A percentile compares a stretch with the other conserved stretches of the same genome.
Evolutionary conservation across 2,888 invertebrate genomes (phyloP).

Genomic region (Busseola fusca): DNA sequence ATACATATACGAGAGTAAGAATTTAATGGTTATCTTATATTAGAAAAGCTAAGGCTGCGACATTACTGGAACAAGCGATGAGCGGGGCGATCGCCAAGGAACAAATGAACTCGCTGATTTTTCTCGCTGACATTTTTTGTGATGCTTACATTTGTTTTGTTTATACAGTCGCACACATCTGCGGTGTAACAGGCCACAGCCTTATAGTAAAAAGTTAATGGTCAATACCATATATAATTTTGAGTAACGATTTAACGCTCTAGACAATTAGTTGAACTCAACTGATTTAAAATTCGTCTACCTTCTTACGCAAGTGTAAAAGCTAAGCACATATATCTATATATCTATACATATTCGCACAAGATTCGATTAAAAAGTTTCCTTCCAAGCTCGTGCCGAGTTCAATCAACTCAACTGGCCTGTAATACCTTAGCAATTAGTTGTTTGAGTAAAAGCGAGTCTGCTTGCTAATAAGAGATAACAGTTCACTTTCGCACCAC

Average conservation of each 20-base stretch:
- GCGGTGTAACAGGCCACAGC: neutral
- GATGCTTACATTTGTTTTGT: neutral
- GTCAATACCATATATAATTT: conserved; percentile 8
- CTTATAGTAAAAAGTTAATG: conserved; percentile 11
- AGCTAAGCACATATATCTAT: neutral
- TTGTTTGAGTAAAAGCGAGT: conserved; percentile 60
- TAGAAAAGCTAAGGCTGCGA: conserved; percentile 1
- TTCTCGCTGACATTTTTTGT: neutral
- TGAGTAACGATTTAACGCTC: conserved; percentile 14
- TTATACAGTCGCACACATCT: neutral
- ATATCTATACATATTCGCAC: too few relatives aligned
- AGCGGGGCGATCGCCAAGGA: neutral
- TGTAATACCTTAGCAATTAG: conserved; percentile 41
- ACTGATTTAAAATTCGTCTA: neutral
- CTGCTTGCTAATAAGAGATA: conserved; percentile 51
- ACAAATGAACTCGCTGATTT: neutral
- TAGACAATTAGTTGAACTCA: conserved; percentile 9
- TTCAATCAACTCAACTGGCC: conserved; percentile 25
- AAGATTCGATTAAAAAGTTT: conserved; percentile 25
- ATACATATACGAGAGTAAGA: neutral
- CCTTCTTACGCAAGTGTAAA: neutral
- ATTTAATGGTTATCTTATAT: conserved; percentile 9
- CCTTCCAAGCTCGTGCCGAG: neutral
- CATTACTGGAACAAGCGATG: neutral
- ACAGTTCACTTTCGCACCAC: conserved; percentile 58